Base-by-base conservation (phyloP, 1,140 invertebrate species). In the Neodiprion pinetum region DNA sequence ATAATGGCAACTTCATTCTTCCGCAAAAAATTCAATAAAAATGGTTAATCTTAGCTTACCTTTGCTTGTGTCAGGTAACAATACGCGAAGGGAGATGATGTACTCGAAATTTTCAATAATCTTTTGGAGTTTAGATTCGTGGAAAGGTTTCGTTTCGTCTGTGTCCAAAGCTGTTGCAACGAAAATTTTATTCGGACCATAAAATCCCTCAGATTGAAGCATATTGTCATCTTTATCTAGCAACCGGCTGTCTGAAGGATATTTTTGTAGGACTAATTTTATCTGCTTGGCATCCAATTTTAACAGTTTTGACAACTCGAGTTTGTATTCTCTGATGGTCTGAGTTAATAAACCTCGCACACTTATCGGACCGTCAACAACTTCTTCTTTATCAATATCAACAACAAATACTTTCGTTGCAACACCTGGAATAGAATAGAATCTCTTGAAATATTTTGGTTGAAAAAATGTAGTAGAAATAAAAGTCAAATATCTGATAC, bases 321-420 rank as follows among this genome's bases (percentile, higher is more conserved):
- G 83, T 80, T 93, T 93, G 65, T 94, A 90, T 40, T 92, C 92
- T 71, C 82, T 84, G 21, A 93, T 90, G 47, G 90, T 92, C 79
- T 93, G 90, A 48, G 85, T 86, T 66, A 89, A 84, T 79, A 90
- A 89, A 49, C 91, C 91, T 74, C 93, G 88, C 17, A 95, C 86
- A 80, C 88, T 90, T 75, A 90, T 86, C 68, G 93, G 92, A 67
- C 91, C 90, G 74, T 92, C 89, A 70, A 95, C 89, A 74, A 92
- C 90, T 82, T 92, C 91, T 70, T 84, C 78, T 48, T 83, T 90
- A 53, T 89, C 85, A 21, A 93, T 76, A 85, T 94, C 91, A 70
- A 94, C 89, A 40, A 90, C 81, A 84, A 90, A 93, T 7, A 94
- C 90, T 86, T 92, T 93, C 76, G 93, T 91, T 65, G 90, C 90